These are phyloP conservation scores for Sigmodon hispidus DNA, from an alignment of 2,113 vertebrate species.

Conservation along the genomic window DNA sequence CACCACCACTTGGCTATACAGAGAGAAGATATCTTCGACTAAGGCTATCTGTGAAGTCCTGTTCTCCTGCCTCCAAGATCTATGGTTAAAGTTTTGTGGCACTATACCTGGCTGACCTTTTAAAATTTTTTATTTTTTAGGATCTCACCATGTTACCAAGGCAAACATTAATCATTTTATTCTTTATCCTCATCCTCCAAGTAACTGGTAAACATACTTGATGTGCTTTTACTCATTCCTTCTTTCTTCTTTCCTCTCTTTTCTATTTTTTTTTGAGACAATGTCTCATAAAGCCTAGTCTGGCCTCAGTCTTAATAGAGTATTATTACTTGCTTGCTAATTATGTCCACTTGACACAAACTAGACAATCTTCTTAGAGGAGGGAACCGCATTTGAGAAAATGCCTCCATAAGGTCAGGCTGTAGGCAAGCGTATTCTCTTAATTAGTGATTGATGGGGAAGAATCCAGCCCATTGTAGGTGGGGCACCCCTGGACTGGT, in stretches of 20 bases:
- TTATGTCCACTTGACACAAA: neutral
- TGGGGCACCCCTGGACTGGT: neutral
- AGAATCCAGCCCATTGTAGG: neutral
- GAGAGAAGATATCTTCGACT: too few species aligned
- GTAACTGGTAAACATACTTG: neutral
- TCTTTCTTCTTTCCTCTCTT: neutral
- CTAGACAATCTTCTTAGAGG: neutral
- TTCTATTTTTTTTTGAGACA: neutral
- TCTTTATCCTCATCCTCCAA: neutral
- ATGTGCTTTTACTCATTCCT: neutral
- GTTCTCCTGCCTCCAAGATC: too few species aligned
- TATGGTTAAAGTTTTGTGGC: too few species aligned
- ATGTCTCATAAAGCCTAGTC: neutral
- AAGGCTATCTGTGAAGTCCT: too few species aligned
- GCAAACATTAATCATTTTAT: neutral
- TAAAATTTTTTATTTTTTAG: neutral
- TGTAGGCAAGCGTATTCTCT: neutral
- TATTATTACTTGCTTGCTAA: neutral
- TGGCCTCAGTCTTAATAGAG: neutral
- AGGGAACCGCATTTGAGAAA: neutral
- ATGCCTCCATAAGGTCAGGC: neutral
- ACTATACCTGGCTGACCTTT: neutral
- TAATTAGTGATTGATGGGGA: neutral
- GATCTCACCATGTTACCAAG: neutral
- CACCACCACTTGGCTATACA: too few species aligned